These are phyloP conservation scores for Drosophila pandora DNA, from an alignment of 1,140 invertebrate species.

Conservation along the genomic window DNA sequence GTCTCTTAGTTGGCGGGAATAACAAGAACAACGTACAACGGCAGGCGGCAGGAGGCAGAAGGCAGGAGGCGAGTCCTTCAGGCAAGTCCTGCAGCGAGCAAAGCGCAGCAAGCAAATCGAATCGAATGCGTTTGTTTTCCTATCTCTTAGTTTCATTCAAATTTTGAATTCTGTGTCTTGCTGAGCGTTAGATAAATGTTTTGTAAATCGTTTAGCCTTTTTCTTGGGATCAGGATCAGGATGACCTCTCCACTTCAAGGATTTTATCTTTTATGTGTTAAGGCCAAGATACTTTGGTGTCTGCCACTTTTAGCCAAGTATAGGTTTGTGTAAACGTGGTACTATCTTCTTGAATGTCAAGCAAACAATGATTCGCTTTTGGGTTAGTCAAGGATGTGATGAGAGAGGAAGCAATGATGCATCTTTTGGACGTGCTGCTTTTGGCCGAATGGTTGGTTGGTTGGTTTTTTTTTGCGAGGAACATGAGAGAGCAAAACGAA, in stretches of 20 bases:
- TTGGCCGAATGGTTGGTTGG: slow-evolving; percentile 47
- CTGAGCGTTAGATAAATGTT: slow-evolving; percentile 72
- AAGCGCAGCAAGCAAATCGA: slow-evolving; percentile 80
- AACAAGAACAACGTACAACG: slow-evolving; percentile 55
- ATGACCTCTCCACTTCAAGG: slow-evolving; percentile 7
- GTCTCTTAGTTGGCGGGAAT: slow-evolving; percentile 41
- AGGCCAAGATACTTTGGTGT: no score
- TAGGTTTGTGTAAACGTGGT: not conserved
- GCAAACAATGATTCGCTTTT: slow-evolving; percentile 12
- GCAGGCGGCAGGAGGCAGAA: slow-evolving; percentile 34
- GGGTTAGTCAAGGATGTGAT: slow-evolving; percentile 49
- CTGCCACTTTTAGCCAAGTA: no score
- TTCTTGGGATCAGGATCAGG: slow-evolving; percentile 4
- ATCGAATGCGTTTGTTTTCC: slow-evolving; percentile 67
- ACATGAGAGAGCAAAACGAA: slow-evolving; percentile 85
- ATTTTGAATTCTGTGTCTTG: slow-evolving; percentile 21
- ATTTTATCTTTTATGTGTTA: no score
- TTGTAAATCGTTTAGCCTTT: slow-evolving; percentile 76
- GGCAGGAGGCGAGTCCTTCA: slow-evolving; percentile 39
- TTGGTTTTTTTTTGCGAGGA: slow-evolving; percentile 49
- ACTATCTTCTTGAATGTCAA: not conserved
- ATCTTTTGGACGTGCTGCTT: slow-evolving; percentile 58
- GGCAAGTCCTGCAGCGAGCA: slow-evolving; percentile 63
- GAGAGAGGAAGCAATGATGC: slow-evolving; percentile 27
- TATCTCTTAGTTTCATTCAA: slow-evolving; percentile 1